phyloP scores from a whole-genome alignment of 2,113 vertebrate species.

The Choloepus hoffmanni region DNA sequence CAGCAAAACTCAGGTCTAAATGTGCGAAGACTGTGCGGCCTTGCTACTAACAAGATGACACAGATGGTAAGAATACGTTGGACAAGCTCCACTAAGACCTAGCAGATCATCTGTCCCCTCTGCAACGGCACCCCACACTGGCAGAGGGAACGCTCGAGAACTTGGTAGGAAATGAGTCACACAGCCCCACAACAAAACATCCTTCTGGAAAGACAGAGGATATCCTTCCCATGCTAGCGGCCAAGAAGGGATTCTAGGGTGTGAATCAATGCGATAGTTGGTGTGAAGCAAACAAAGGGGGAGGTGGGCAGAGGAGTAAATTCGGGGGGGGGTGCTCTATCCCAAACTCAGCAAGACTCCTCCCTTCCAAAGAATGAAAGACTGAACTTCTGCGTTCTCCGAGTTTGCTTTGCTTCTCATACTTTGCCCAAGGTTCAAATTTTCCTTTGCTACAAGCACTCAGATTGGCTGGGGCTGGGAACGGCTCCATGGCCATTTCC shows the following conservation, averaged over 20 bases:
- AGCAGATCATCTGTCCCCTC: neutral
- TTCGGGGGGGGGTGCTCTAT: neutral
- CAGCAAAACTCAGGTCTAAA: constrained; percentile 52
- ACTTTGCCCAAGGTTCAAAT: neutral
- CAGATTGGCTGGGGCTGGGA: neutral
- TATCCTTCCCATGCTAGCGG: neutral
- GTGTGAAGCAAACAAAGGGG: neutral
- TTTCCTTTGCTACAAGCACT: neutral
- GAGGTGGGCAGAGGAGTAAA: neutral
- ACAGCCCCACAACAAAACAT: neutral
- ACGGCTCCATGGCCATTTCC: neutral
- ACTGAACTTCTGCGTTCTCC: neutral
- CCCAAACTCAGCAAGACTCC: neutral
- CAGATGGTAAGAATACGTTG: constrained; percentile 18
- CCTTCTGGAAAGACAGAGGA: neutral
- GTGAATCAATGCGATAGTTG: neutral
- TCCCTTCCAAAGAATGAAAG: neutral
- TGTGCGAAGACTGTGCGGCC: neutral
- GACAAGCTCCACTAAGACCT: constrained; percentile 6
- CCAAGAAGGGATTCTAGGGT: neutral
- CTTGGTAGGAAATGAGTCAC: neutral
- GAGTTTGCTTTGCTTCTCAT: neutral
- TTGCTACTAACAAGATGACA: constrained; percentile 50
- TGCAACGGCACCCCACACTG: constrained; percentile 25
- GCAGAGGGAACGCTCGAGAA: constrained; percentile 27